phyloP scores from a whole-genome alignment of 2,797 vertebrate species.

The Rousettus madagascariensis region DNA sequence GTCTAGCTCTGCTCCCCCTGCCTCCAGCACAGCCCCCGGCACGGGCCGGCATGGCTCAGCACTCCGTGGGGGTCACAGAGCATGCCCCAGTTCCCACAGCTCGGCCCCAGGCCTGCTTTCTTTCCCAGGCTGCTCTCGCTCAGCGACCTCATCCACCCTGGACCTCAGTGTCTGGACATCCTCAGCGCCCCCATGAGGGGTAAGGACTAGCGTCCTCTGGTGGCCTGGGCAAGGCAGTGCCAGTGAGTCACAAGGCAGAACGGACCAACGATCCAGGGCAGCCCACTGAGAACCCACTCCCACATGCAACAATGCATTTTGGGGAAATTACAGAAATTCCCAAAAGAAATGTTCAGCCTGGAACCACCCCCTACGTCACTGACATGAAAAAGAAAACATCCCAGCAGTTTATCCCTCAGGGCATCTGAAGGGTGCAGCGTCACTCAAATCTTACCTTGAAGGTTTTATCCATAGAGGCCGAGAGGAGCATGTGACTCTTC shows the following conservation, averaged over 20 bases:
- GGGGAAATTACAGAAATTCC: neutral
- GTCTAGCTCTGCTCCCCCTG: neutral
- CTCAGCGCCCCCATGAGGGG: accelerated
- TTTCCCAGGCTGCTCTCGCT: neutral
- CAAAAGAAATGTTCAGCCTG: accelerated
- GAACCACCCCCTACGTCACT: neutral
- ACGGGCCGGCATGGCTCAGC: accelerated
- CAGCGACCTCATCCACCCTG: neutral
- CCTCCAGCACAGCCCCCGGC: accelerated
- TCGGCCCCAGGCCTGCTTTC: neutral
- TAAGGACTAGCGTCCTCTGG: neutral
- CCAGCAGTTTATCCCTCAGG: neutral
- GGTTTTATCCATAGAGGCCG: conserved; percentile 96
- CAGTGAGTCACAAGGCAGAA: no score
- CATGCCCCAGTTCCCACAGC: neutral
- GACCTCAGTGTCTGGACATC: accelerated
- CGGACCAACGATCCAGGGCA: accelerated
- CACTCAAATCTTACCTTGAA: conserved; percentile 89
- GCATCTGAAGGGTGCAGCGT: accelerated
- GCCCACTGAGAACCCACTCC: neutral
- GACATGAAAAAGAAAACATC: accelerated
- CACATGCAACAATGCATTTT: neutral
- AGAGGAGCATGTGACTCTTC: conserved; percentile 93
- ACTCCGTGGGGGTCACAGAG: neutral
- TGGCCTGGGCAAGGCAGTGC: neutral